Base-by-base conservation (phyloP, 2,113 vertebrate species). In the Rhagologus leucostigma region DNA sequence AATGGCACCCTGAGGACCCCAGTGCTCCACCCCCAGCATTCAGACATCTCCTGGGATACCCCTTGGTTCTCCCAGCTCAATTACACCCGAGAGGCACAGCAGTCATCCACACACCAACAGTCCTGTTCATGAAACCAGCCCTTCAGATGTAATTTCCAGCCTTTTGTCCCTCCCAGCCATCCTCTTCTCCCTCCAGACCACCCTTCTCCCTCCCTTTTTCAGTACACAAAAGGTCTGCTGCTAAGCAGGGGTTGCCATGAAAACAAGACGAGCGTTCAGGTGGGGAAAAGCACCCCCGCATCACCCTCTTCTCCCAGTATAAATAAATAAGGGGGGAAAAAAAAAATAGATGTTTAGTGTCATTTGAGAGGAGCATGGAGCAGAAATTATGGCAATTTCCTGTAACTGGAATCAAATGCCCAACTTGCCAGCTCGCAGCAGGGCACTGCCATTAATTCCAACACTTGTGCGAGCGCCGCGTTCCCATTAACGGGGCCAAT, bases 381-480 rank as follows among this genome's bases (percentile, higher is more conserved):
- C 92, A 96, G 95, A 98, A 98, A 98, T 98, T 96, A 97, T 26
- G 95, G 97, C 98, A 98, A 98, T 98, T 98, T 98, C 93, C 96
- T 97, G 89, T 88, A 96, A 97, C 98, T 93, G 87, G 97, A 97
- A 98, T 97, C 97, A 98, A 98, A 98, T 95, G 93, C 97, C 97
- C 97, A 98, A 98, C 93, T 96, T 97, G 92, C 93, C 68, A 90
- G 87, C 95, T 96, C 59, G 4, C 96, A 95, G 96, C 94, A 84
- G 57, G 63, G 97, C 91, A 73, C 89, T 81, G 93, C 93, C 95
- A 97, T 98, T 98, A 97, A 98, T 97, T 97, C 96, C 97, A 95
- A 87, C 97, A 82, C 95, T 97, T 71, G 89, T 73, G 91, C 27
- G 70, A 96, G 96, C 94, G 93, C 96, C 7, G 89, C 39, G 89